A percentile compares a stretch with the other conserved stretches of the same genome.
phyloP scores from a whole-genome alignment of 2,797 vertebrate genomes.

The Enteromius afrohamiltoni region DNA sequence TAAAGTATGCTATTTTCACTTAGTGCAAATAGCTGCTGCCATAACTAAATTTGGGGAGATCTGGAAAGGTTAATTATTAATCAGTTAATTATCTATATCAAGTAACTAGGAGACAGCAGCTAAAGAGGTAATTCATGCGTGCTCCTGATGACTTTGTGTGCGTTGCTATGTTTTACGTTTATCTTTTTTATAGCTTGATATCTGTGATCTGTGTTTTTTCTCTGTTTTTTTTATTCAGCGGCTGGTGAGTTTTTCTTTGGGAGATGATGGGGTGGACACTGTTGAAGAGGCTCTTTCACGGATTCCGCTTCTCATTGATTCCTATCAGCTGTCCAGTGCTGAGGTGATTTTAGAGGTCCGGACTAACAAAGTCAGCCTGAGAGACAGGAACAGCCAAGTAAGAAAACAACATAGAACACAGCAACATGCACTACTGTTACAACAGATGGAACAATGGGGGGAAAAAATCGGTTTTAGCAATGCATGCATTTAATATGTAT shows the following conservation, averaged over 20 bases:
- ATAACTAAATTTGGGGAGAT: not conserved
- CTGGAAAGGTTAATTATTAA: not conserved
- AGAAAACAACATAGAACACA: not conserved
- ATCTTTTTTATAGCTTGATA: not conserved
- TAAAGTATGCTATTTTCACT: too few relatives aligned
- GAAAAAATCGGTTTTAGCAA: not conserved
- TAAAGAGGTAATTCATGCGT: not conserved
- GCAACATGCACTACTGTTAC: not conserved
- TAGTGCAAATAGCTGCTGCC: too few relatives aligned
- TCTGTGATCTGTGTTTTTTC: not conserved
- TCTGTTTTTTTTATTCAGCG: conserved; percentile 66
- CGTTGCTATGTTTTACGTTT: not conserved
- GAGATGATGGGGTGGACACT: conserved; percentile 78
- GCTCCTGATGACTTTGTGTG: not conserved
- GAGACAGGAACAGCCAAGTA: conserved; percentile 73
- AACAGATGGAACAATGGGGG: too few relatives aligned
- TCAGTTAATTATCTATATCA: not conserved
- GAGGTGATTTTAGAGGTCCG: conserved; percentile 79
- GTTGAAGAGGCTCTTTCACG: conserved; percentile 83
- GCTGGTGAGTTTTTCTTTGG: conserved; percentile 83
- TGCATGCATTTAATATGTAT: not conserved
- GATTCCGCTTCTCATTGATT: conserved; percentile 78
- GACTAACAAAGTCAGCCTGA: conserved; percentile 60
- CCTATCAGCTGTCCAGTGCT: conserved; percentile 83
- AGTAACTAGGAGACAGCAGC: not conserved